These are phyloP conservation scores for Ernsta delagoae DNA, from an alignment of 2,888 invertebrate genomes.

Conservation along the genomic window DNA sequence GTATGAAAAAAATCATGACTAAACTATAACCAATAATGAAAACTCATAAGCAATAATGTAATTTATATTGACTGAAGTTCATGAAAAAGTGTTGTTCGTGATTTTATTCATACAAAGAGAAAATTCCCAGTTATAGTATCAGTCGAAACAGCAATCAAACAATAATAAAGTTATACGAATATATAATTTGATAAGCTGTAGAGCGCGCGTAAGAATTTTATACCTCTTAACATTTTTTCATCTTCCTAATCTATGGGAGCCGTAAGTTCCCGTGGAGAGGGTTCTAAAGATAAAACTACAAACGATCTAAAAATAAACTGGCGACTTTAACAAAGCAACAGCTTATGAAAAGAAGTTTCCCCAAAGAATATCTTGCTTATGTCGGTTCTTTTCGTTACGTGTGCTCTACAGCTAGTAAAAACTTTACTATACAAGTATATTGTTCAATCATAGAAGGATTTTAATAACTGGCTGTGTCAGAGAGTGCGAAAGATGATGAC, in stretches of 20 bases:
- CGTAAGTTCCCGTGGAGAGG: too few species aligned
- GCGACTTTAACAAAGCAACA: too few species aligned
- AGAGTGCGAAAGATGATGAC: conserved; percentile 31
- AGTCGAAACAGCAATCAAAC: conserved; percentile 13
- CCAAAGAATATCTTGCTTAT: too few species aligned
- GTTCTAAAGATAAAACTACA: too few species aligned
- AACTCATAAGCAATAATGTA: neutral
- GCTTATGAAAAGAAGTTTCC: too few species aligned
- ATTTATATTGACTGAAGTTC: neutral
- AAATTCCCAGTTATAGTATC: conserved; percentile 28
- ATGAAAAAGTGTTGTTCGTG: neutral
- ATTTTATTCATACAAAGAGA: neutral
- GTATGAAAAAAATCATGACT: conserved; percentile 6
- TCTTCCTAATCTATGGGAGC: too few species aligned
- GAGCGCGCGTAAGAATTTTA: neutral
- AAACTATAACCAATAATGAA: neutral
- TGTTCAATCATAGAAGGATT: conserved; percentile 16
- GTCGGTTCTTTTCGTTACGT: too few species aligned
- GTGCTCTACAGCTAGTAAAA: too few species aligned
- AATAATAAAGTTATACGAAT: neutral
- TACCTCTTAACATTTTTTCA: neutral
- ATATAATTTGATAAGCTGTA: neutral
- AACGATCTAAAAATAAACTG: too few species aligned
- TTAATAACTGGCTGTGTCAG: conserved; percentile 27
- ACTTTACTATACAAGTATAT: neutral